A percentile compares a stretch with the other conserved stretches of the same genome.
These are phyloP conservation scores for Blomia tropicalis DNA, from an alignment of 2,888 invertebrate genomes.

Conservation along the genomic window DNA sequence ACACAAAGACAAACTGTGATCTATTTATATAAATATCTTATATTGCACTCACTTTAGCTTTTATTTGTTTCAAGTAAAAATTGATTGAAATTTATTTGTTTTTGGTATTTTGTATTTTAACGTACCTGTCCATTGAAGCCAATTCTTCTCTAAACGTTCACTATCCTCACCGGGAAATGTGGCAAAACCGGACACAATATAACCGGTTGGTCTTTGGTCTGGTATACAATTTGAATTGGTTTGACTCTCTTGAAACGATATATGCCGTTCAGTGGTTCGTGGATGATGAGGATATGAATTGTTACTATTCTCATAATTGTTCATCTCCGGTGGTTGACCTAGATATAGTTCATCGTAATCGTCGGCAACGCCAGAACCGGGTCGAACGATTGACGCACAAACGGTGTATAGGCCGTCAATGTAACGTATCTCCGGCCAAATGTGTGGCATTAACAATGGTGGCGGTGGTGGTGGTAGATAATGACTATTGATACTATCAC, in stretches of 20 bases:
- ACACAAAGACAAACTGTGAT: too few relatives aligned
- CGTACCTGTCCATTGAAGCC: conserved; percentile 70
- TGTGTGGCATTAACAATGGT: conserved; percentile 7
- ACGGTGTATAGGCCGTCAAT: conserved; percentile 24
- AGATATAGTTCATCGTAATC: conserved; percentile 36
- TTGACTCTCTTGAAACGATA: not conserved
- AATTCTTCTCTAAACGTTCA: conserved; percentile 76
- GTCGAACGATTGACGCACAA: conserved; percentile 17
- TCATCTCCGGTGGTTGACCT: not conserved
- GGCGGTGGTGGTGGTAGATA: conserved; percentile 14
- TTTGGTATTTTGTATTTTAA: too few relatives aligned
- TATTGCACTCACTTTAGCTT: too few relatives aligned
- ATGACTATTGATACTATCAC: conserved; percentile 15
- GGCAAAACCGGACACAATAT: conserved; percentile 69
- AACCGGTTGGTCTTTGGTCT: conserved; percentile 53
- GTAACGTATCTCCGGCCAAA: conserved; percentile 22
- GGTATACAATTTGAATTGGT: not conserved
- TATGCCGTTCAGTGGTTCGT: not conserved
- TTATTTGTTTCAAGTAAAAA: too few relatives aligned
- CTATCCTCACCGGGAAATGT: conserved; percentile 57
- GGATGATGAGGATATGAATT: not conserved
- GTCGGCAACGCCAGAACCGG: conserved; percentile 43
- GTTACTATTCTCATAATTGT: not conserved
- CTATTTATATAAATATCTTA: too few relatives aligned
- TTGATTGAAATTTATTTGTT: too few relatives aligned